A percentile compares a stretch with the other conserved stretches of the same genome.
phyloP scores from a whole-genome alignment of 2,888 invertebrate genomes.

The Octodonta nipae region DNA sequence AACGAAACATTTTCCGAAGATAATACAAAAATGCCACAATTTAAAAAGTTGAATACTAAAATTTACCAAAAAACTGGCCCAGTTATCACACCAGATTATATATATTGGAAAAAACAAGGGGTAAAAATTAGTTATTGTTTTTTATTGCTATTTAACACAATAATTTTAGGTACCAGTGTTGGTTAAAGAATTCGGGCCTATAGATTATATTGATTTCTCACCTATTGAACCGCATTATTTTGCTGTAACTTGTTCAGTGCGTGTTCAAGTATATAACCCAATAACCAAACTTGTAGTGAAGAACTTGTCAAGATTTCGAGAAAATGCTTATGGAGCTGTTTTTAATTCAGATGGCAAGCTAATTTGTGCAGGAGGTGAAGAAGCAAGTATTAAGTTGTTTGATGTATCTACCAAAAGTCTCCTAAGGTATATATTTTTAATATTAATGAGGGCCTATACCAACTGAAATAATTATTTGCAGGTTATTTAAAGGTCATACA shows the following conservation, averaged over 20 bases:
- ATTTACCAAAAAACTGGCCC: constrained; percentile 52
- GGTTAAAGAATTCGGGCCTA: constrained; percentile 83
- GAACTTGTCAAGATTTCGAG: constrained; percentile 68
- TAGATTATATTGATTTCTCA: constrained; percentile 83
- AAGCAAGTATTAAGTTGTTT: constrained; percentile 74
- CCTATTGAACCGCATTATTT: constrained; percentile 80
- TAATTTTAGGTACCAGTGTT: constrained; percentile 67
- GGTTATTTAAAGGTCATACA: constrained; percentile 75
- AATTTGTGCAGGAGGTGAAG: constrained; percentile 83
- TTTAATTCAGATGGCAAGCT: constrained; percentile 71
- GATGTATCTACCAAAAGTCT: constrained; percentile 72
- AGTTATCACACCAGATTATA: constrained; percentile 59
- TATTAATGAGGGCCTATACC: background rate
- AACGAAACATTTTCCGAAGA: no score
- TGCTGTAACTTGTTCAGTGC: constrained; percentile 83
- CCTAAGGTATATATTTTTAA: constrained; percentile 35
- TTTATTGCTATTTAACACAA: no score
- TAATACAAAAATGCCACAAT: constrained; percentile 36
- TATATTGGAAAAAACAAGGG: constrained; percentile 81
- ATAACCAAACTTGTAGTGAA: constrained; percentile 70
- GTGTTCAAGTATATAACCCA: constrained; percentile 76
- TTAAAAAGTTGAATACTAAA: constrained; percentile 60
- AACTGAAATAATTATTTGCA: constrained; percentile 11
- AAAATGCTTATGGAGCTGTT: constrained; percentile 72
- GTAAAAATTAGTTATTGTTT: constrained; percentile 40